Evolutionary conservation across 2,113 vertebrate species (phyloP), one percentile per base, ranked within the genome.

Genomic region (Panthera uncia): DNA sequence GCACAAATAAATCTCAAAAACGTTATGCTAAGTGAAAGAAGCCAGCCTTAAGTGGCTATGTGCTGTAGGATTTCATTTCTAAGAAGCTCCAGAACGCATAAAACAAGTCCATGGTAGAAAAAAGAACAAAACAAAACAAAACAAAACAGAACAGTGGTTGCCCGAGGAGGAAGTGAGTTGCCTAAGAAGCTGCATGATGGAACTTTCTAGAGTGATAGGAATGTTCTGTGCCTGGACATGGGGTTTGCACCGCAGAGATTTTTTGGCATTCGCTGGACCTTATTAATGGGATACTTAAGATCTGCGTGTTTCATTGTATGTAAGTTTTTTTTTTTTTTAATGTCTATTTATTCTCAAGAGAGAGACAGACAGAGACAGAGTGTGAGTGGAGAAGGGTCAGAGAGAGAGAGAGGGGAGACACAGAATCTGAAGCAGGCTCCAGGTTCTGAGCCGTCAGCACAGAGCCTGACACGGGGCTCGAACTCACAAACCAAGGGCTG

Each of bases 41-140:
- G 52, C 29, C 9, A 23, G 45, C 31, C 13, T 74, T 5, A 25
- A 4, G 19, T 48, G 82, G 45, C 69, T 48, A 14, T 0, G 2
- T 27, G 15, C 36, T 61, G 3, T 1, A 41, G 36, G 61, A 16
- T 10, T 57, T 50, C 48, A 52, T 29, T 66, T 84, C 52, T 45
- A 23, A 5, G 13, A 29, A 65, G 45, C 7, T 89, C 52, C 29
- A 33, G 33, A 79, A 66, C 4, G 48, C 6, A 6, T 11, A 48
- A 48, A 48, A 14, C 19, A 33, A 33, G 66, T 15, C 31, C 45
- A 36, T 13, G 25, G 33, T 9, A 16, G 16, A 65, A 92, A 55
- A 86, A 38, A 27, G 27, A 65, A 41, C 41, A 45, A 45, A 45
- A 45, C 45, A 45, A 45, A 45, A 45, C 38, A 68, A 11, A 48